phyloP scores from a whole-genome alignment of 2,113 vertebrate species.

The Notiomystis cincta region DNA sequence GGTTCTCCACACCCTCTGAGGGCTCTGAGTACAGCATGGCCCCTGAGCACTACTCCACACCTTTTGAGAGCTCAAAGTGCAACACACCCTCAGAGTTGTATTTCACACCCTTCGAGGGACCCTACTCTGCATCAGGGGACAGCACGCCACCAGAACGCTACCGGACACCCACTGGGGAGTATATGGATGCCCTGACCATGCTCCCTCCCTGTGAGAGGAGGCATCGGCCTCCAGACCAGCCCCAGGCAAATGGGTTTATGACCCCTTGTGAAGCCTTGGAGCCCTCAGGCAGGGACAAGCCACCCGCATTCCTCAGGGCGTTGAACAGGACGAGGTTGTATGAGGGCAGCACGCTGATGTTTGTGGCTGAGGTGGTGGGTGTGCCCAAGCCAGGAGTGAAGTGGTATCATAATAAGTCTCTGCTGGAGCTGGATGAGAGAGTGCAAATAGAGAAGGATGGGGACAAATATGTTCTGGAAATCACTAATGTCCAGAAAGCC shows the following conservation, averaged over 20 bases:
- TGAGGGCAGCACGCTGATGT: slow-evolving; percentile 80
- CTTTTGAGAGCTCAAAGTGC: slow-evolving; percentile 45
- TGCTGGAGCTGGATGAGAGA: slow-evolving; percentile 76
- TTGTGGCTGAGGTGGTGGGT: slow-evolving; percentile 87
- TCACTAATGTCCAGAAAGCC: slow-evolving; percentile 75
- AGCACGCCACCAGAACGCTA: slow-evolving; percentile 78
- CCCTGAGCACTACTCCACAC: slow-evolving; percentile 69
- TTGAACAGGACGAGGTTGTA: slow-evolving; percentile 82
- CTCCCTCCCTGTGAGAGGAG: slow-evolving; percentile 62
- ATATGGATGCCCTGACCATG: slow-evolving; percentile 63
- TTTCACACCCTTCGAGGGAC: slow-evolving; percentile 71
- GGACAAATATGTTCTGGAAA: slow-evolving; percentile 79
- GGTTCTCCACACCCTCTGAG: slow-evolving; percentile 69
- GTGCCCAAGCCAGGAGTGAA: slow-evolving; percentile 87
- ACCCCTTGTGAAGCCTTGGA: slow-evolving; percentile 79
- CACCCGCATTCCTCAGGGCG: slow-evolving; percentile 91
- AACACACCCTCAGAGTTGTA: slow-evolving; percentile 32
- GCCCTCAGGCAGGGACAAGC: slow-evolving; percentile 83
- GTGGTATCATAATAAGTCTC: slow-evolving; percentile 90
- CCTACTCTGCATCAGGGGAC: slow-evolving; percentile 67
- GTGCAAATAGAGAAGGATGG: slow-evolving; percentile 82
- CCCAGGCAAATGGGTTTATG: slow-evolving; percentile 73
- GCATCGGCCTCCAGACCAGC: slow-evolving; percentile 63
- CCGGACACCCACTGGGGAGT: slow-evolving; percentile 78
- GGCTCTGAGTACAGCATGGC: slow-evolving; percentile 48